phyloP scores from a whole-genome alignment of 64 coral and sea anemone species.

The Stichodactyla mertensii region DNA sequence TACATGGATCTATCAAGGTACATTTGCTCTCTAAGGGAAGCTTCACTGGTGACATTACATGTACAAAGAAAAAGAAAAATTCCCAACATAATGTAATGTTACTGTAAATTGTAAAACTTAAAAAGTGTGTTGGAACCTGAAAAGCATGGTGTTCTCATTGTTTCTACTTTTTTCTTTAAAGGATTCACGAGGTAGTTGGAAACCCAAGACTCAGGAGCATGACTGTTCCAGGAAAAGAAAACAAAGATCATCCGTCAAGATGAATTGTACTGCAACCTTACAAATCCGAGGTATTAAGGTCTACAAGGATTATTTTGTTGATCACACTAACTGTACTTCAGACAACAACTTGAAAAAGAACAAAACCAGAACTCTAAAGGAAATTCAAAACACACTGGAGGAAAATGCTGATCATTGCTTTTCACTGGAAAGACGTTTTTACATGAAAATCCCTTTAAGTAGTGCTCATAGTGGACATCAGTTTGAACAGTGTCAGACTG shows the following conservation, averaged over 20 bases:
- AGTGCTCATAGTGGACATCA: not conserved
- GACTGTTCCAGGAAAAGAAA: not conserved
- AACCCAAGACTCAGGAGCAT: not conserved
- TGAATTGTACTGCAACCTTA: not conserved
- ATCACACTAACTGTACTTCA: not conserved
- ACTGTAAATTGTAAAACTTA: too few species aligned
- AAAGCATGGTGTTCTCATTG: not conserved
- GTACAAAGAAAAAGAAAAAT: too few species aligned
- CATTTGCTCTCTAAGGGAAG: too few species aligned
- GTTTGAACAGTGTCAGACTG: not conserved
- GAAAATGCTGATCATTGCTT: not conserved
- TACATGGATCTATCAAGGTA: slow-evolving; percentile 16
- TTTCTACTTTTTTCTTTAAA: not conserved
- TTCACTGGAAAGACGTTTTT: not conserved
- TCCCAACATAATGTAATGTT: too few species aligned
- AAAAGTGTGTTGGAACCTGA: not conserved
- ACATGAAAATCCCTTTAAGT: not conserved
- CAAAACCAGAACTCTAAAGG: not conserved
- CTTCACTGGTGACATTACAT: too few species aligned
- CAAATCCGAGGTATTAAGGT: slow-evolving; percentile 4
- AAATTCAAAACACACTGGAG: not conserved
- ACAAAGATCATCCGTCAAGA: not conserved
- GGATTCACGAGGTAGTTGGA: not conserved
- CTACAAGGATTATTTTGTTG: not conserved
- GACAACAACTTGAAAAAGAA: not conserved